These are phyloP conservation scores for Brachystomella parvula DNA, from an alignment of 1,140 invertebrate genomes.

Conservation along the genomic window DNA sequence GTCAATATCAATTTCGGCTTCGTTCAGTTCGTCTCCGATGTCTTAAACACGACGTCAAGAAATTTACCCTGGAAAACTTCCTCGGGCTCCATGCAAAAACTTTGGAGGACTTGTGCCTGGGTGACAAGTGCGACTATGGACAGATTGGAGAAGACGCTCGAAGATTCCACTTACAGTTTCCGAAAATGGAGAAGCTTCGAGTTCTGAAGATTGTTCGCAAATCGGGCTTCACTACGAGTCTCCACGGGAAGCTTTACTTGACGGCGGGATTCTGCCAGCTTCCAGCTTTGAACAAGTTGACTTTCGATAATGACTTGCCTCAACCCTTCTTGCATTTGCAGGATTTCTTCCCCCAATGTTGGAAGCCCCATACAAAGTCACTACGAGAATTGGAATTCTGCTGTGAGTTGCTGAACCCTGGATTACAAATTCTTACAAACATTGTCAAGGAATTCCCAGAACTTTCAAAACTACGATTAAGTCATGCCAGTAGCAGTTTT, in stretches of 20 bases:
- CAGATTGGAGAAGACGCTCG: not conserved
- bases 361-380: not conserved
- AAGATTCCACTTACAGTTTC: not conserved
- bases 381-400: conserved; percentile 5
- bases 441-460: not conserved
- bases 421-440: not conserved
- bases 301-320: conserved; percentile 4
- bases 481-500: not conserved
- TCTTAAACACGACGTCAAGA: not conserved
- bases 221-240: not conserved
- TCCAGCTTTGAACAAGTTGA: not conserved
- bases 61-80: not conserved
- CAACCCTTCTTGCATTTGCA: not conserved
- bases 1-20: not conserved
- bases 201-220: not conserved
- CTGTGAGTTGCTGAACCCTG: not conserved
- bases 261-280: not conserved
- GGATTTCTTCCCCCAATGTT: not conserved
- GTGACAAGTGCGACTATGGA: conserved; percentile 3
- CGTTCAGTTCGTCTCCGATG: not conserved
- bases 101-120: not conserved
- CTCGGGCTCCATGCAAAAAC: not conserved
- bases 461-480: not conserved
- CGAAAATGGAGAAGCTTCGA: not conserved
- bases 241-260: not conserved